Evolutionary conservation across 2,113 vertebrate species (phyloP).

Genomic region (Menidia beryllina): DNA sequence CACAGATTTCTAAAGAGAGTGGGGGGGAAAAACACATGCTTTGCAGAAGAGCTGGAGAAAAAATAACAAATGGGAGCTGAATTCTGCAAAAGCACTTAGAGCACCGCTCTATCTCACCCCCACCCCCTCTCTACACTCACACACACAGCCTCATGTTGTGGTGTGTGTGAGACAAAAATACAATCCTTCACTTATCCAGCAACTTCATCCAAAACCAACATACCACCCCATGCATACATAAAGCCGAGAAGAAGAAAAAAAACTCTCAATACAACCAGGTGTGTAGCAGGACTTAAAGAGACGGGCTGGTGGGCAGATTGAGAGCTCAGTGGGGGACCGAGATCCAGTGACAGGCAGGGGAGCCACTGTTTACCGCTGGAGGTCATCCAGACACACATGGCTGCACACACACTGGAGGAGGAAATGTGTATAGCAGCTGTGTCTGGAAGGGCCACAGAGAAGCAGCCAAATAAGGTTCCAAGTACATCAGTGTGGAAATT

Average conservation of each 20-base stretch:
- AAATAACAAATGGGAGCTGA: conserved; percentile 32
- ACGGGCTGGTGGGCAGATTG: conserved; percentile 50
- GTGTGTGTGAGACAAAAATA: conserved; percentile 48
- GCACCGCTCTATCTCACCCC: background rate
- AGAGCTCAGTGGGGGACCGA: conserved; percentile 50
- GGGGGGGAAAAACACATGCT: conserved; percentile 15
- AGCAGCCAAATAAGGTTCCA: conserved; percentile 39
- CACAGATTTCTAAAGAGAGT: conserved; percentile 3
- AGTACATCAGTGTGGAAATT: conserved; percentile 49
- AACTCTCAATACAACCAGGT: conserved; percentile 55
- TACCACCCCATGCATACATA: conserved; percentile 3
- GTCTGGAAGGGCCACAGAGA: conserved; percentile 37
- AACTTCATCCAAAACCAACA: conserved; percentile 37
- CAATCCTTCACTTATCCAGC: conserved; percentile 46
- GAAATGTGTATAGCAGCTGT: conserved; percentile 80
- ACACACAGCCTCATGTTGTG: conserved; percentile 34
- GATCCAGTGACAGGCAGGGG: conserved; percentile 70
- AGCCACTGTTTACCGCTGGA: conserved; percentile 73
- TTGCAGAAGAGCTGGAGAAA: conserved; percentile 9
- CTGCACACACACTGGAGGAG: conserved; percentile 59
- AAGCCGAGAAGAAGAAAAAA: no score
- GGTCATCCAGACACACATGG: conserved; percentile 70
- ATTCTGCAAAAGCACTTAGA: conserved; percentile 55
- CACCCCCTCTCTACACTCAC: conserved; percentile 1
- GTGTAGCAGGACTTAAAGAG: conserved; percentile 40